Evolutionary conservation across 2,113 vertebrate genomes (phyloP).

Genomic region (Hippolais icterina): DNA sequence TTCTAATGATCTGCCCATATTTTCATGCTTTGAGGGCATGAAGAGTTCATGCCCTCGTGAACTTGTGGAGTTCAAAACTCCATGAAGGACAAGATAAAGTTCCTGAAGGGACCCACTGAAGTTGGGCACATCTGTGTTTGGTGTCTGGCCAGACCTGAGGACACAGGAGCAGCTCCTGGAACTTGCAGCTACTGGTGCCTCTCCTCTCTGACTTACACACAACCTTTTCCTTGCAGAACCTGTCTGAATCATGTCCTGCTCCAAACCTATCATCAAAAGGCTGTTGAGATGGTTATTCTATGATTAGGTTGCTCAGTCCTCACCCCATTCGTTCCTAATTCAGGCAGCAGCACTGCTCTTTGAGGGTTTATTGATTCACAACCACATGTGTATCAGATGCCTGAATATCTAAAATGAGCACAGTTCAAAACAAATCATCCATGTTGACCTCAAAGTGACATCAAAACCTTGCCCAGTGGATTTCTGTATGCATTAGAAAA

Average conservation of each 20-base stretch:
- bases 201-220: not conserved
- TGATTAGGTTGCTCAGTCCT: not conserved
- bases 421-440: not conserved
- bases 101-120: not conserved
- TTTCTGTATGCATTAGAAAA: not conserved
- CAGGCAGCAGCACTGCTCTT: not conserved
- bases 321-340: not conserved
- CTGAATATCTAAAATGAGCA: not conserved
- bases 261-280: not conserved
- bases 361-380: not conserved
- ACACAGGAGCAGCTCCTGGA: accelerated
- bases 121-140: not conserved
- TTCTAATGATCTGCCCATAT: not conserved
- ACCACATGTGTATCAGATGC: not conserved
- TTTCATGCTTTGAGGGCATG: not conserved
- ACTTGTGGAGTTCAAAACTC: not conserved
- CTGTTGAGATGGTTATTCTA: not conserved
- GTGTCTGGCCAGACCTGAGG: not conserved
- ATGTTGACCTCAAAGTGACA: not conserved
- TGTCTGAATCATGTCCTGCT: not conserved
- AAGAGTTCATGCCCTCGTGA: no score
- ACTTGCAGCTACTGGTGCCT: no score
- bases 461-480: not conserved
- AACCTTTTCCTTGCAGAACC: not conserved
- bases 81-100: not conserved